A percentile compares a stretch with the other conserved stretches of the same genome.
These are phyloP conservation scores for Caenorhabditis imperialis DNA, from an alignment of 2,888 invertebrate species.

Conservation along the genomic window DNA sequence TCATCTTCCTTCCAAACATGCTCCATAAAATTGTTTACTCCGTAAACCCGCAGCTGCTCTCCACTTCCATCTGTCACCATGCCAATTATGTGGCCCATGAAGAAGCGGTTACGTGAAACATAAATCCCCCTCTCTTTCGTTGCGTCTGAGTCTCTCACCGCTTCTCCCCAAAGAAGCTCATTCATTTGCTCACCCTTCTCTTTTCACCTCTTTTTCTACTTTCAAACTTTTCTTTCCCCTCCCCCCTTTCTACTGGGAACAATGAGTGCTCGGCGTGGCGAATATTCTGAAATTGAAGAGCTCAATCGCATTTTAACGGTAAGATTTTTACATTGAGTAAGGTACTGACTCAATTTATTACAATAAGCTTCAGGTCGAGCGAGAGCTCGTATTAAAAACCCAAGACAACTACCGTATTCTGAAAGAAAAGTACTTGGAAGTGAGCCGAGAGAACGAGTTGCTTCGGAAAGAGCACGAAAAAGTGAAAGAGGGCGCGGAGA, in stretches of 20 bases:
- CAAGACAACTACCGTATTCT: constrained; percentile 49
- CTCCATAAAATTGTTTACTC: too few species aligned
- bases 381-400: constrained; percentile 45
- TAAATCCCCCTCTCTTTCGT: neutral
- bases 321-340: constrained; percentile 5
- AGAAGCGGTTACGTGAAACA: constrained; percentile 41
- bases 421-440: constrained; percentile 35
- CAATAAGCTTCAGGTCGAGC: constrained; percentile 36
- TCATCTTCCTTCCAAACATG: too few species aligned
- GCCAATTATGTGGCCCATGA: constrained; percentile 42
- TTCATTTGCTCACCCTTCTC: neutral
- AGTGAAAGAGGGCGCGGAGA: constrained; percentile 11
- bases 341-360: neutral
- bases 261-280: neutral
- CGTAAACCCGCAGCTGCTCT: too few species aligned
- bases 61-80: constrained; percentile 50
- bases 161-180: neutral
- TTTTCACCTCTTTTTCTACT: neutral
- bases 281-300: constrained; percentile 43
- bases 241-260: too few species aligned
- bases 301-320: constrained; percentile 45
- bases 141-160: constrained; percentile 10
- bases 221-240: too few species aligned
- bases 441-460: constrained; percentile 19
- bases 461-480: constrained; percentile 11